phyloP scores from a whole-genome alignment of 1,140 invertebrate species.

The Drosophila hydei region DNA sequence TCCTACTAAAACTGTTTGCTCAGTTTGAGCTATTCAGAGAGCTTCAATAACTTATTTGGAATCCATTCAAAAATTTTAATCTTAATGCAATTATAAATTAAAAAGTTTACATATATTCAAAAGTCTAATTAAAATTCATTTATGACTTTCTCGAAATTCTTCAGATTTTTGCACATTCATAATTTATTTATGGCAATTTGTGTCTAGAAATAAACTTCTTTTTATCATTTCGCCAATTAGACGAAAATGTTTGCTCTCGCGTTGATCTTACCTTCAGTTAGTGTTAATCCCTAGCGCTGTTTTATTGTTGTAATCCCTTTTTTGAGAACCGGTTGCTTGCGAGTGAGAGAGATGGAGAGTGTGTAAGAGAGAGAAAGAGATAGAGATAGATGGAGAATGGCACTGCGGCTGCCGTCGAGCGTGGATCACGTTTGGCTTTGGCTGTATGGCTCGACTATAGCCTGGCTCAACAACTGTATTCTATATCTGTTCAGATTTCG shows the following conservation, averaged over 20 bases:
- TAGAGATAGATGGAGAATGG: slow-evolving; percentile 42
- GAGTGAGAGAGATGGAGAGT: neutral
- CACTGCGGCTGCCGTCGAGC: slow-evolving; percentile 53
- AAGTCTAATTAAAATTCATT: neutral
- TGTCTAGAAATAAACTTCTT: neutral
- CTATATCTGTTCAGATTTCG: slow-evolving; percentile 49
- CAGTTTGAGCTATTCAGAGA: too few relatives aligned
- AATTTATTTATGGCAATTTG: neutral
- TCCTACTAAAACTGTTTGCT: too few relatives aligned
- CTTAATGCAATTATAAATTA: neutral
- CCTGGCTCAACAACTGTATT: neutral
- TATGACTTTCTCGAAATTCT: too few relatives aligned
- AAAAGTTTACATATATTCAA: neutral
- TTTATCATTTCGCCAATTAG: neutral
- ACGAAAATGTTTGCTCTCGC: neutral
- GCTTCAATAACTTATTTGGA: too few relatives aligned
- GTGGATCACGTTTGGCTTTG: slow-evolving; percentile 21
- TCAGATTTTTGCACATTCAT: too few relatives aligned
- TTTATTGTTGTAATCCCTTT: slow-evolving; percentile 48
- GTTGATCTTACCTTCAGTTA: slow-evolving; percentile 58
- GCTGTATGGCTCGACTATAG: neutral
- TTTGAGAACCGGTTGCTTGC: neutral
- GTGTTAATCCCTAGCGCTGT: slow-evolving; percentile 53
- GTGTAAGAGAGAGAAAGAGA: neutral
- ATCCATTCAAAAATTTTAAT: neutral